These are phyloP conservation scores for Daphoenositta chrysoptera DNA, from an alignment of 2,113 vertebrate genomes.

Conservation along the genomic window DNA sequence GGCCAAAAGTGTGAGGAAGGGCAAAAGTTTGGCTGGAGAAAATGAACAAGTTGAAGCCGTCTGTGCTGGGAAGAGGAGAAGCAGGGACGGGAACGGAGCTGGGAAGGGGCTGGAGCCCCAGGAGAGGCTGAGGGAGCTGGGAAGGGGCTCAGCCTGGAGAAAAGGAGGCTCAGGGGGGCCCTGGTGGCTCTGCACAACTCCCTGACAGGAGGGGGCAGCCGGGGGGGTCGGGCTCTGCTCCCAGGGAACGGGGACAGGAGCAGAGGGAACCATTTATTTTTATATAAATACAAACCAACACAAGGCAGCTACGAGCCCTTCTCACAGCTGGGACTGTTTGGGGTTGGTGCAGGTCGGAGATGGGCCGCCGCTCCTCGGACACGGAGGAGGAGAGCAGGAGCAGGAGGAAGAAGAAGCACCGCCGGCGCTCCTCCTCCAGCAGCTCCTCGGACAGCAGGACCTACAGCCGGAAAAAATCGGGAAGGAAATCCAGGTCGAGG, in stretches of 20 bases:
- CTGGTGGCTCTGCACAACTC: not conserved
- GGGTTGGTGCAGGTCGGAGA: not conserved
- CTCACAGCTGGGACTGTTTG: accelerated
- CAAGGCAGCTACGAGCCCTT: accelerated
- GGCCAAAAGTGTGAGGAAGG: not conserved
- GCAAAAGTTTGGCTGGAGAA: not conserved
- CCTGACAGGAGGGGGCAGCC: not conserved
- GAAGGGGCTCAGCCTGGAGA: not conserved
- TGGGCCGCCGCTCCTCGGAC: slow-evolving; percentile 92
- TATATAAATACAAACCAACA: accelerated
- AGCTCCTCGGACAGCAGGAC: slow-evolving; percentile 86
- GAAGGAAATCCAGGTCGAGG: slow-evolving; percentile 81
- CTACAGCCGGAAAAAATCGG: slow-evolving; percentile 79
- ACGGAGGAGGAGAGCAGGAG: slow-evolving; percentile 87
- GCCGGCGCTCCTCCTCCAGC: slow-evolving; percentile 85
- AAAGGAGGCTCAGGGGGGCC: accelerated
- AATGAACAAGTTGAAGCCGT: accelerated
- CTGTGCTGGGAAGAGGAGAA: not conserved
- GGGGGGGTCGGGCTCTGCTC: not conserved
- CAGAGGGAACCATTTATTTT: accelerated
- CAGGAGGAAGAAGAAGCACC: slow-evolving; percentile 86
- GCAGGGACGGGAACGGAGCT: not conserved
- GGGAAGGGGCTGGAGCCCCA: not conserved
- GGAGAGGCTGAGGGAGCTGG: not conserved
- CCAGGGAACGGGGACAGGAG: not conserved